phyloP scores from a whole-genome alignment of 2,888 invertebrate genomes.

The Cephus nigrinus region DNA sequence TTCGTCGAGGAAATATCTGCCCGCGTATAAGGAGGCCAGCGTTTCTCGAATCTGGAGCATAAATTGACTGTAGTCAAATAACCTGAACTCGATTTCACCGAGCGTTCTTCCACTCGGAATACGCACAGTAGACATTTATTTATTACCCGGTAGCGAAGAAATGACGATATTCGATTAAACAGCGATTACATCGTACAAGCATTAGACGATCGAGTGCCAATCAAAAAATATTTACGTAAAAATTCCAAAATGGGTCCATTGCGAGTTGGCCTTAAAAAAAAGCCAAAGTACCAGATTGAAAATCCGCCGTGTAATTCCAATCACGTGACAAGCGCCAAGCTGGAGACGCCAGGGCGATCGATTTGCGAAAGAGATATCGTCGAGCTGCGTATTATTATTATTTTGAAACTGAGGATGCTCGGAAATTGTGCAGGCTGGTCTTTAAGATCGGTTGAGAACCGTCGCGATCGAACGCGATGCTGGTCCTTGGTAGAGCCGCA shows the following conservation, averaged over 20 bases:
- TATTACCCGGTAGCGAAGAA: not conserved
- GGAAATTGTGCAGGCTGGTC: not conserved
- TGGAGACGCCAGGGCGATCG: not conserved
- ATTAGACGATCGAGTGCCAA: not conserved
- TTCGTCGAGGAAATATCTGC: not conserved
- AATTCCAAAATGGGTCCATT: not conserved
- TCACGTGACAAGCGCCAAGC: not conserved
- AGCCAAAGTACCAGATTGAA: not conserved
- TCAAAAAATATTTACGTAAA: not conserved
- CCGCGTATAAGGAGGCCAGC: not conserved
- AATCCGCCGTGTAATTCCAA: not conserved
- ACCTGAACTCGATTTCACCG: not conserved
- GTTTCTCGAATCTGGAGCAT: not conserved
- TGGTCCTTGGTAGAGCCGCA: not conserved
- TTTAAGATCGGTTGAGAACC: constrained; percentile 1
- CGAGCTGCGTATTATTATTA: not conserved
- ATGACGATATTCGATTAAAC: not conserved
- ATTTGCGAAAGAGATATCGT: not conserved
- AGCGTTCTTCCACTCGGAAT: not conserved
- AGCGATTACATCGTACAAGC: not conserved
- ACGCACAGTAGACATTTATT: not conserved
- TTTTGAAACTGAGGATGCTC: not conserved
- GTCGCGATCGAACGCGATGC: not conserved
- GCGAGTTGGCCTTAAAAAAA: not conserved
- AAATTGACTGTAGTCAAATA: not conserved